Percentiles rank a stretch among this genome's conserved stretches.
phyloP scores from a whole-genome alignment of 2,888 invertebrate genomes.

The Melanargia galathea region DNA sequence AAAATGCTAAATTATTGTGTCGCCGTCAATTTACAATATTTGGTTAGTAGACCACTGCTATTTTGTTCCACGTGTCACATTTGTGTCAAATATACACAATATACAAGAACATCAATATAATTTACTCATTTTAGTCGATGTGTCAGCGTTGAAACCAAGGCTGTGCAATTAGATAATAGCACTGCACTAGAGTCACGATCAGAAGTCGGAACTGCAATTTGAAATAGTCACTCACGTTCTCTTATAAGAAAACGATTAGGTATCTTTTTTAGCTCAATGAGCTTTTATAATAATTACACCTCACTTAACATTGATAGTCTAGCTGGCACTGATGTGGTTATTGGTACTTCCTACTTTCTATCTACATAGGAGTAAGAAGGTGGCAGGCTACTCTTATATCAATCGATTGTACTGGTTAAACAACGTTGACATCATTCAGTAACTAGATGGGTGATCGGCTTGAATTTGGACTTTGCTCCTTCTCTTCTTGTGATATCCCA shows the following conservation, averaged over 20 bases:
- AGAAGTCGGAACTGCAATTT: slow-evolving; percentile 16
- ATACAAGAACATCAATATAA: too few relatives aligned
- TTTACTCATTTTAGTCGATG: too few relatives aligned
- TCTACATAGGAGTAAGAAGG: not conserved
- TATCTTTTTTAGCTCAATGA: not conserved
- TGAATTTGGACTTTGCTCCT: too few relatives aligned
- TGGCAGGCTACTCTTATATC: not conserved
- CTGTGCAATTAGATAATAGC: not conserved
- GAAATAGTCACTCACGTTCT: slow-evolving; percentile 3
- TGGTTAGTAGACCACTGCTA: too few relatives aligned
- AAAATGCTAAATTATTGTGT: too few relatives aligned
- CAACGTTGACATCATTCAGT: not conserved
- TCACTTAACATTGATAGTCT: not conserved
- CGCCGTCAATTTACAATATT: too few relatives aligned
- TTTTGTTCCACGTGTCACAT: too few relatives aligned
- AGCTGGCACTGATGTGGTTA: not conserved
- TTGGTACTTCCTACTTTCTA: slow-evolving; percentile 6
- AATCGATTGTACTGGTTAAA: not conserved
- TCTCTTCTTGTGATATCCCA: too few relatives aligned
- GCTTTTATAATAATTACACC: not conserved
- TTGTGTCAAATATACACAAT: too few relatives aligned
- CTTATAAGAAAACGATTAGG: slow-evolving; percentile 17
- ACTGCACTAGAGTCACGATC: slow-evolving; percentile 1
- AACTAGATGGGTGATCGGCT: not conserved
- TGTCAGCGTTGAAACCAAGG: too few relatives aligned